Conservation (phyloP, 2,888 invertebrate genomes). For the Harpalus rufipes region DNA sequence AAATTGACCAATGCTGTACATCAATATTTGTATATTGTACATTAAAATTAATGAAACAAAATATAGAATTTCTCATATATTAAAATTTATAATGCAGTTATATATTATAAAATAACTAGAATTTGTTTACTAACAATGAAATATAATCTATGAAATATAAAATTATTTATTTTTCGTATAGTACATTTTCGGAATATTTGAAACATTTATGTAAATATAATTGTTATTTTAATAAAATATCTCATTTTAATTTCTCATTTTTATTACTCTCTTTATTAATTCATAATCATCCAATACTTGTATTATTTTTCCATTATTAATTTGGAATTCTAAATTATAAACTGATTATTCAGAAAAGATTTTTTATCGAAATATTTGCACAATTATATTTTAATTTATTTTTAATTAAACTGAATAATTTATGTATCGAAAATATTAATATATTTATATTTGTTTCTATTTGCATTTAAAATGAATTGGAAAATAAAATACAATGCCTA, state of each 20-base stretch:
- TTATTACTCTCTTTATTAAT: background rate
- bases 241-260: background rate
- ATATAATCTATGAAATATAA: background rate
- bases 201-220: background rate
- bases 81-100: too few species aligned
- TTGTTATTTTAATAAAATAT: conserved; percentile 5
- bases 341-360: background rate
- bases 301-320: background rate
- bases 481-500: background rate
- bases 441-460: conserved; percentile 7
- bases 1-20: too few species aligned
- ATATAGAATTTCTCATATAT: too few species aligned
- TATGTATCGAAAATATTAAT: conserved; percentile 6
- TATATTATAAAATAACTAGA: background rate
- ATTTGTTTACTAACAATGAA: background rate
- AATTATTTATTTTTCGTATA: background rate
- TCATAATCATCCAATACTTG: background rate
- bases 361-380: background rate
- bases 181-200: background rate
- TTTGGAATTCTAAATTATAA: background rate
- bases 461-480: background rate
- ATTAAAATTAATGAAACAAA: too few species aligned
- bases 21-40: too few species aligned
- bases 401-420: conserved; percentile 24
- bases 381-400: conserved; percentile 10